Evolutionary conservation across 2,797 vertebrate genomes (phyloP).

Genomic region (Ciconia nigra): DNA sequence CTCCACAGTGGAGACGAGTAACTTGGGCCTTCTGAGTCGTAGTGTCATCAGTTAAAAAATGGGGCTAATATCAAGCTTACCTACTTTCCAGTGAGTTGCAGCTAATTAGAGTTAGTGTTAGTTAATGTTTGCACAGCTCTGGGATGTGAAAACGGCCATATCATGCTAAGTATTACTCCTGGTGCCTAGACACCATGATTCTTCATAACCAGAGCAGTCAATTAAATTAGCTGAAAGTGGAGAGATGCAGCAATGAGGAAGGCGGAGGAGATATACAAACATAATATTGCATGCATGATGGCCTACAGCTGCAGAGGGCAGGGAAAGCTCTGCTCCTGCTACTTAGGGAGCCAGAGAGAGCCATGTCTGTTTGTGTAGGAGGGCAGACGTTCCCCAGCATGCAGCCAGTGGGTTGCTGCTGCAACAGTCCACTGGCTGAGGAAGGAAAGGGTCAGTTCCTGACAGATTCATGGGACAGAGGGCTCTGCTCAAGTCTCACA

Average conservation of each 20-base stretch:
- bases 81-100: not conserved
- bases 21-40: not conserved
- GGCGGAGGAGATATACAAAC: not conserved
- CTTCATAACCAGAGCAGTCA: constrained; percentile 25
- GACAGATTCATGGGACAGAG: not conserved
- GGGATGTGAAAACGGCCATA: constrained; percentile 33
- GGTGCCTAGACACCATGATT: constrained; percentile 1
- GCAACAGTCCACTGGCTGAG: not conserved
- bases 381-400: not conserved
- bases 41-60: not conserved
- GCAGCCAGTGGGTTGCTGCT: not conserved
- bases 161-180: constrained; percentile 22
- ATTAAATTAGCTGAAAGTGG: constrained; percentile 1
- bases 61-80: constrained; percentile 4
- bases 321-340: not conserved
- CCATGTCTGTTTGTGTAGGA: not conserved
- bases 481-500: not conserved
- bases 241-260: not conserved
- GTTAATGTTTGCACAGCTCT: constrained; percentile 32
- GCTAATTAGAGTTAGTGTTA: not conserved
- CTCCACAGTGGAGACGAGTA: not conserved
- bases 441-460: not conserved
- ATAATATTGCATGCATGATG: not conserved
- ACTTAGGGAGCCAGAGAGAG: not conserved
- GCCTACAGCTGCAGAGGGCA: not conserved